Percentiles rank a stretch among this genome's conserved stretches.
These are phyloP conservation scores for Thalpophila matura DNA, from an alignment of 2,888 invertebrate species.

Conservation along the genomic window DNA sequence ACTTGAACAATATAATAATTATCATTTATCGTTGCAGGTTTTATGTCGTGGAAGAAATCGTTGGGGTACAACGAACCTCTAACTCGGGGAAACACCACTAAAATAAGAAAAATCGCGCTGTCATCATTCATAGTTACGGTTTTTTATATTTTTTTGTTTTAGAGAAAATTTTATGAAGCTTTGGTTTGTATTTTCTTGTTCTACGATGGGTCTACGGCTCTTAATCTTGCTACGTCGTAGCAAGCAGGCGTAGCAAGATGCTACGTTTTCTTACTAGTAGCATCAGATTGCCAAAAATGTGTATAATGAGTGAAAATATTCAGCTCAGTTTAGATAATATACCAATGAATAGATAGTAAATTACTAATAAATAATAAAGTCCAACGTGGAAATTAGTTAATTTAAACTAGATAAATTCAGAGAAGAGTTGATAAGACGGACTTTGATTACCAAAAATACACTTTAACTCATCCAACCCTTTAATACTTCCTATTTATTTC, in stretches of 20 bases:
- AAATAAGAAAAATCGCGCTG: constrained; percentile 49
- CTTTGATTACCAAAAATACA: too few relatives aligned
- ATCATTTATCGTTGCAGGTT: constrained; percentile 86
- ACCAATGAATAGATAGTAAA: too few relatives aligned
- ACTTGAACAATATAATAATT: constrained; percentile 91
- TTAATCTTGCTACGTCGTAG: not conserved
- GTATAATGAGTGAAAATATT: too few relatives aligned
- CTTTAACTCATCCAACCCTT: too few relatives aligned
- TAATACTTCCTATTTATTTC: too few relatives aligned
- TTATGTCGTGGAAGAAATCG: constrained; percentile 86
- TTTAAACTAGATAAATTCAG: too few relatives aligned
- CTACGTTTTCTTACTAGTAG: not conserved
- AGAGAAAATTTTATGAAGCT: constrained; percentile 25
- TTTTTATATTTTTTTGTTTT: constrained; percentile 53
- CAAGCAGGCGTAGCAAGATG: too few relatives aligned
- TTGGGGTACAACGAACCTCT: constrained; percentile 65
- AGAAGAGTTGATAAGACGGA: too few relatives aligned
- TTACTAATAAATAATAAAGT: too few relatives aligned
- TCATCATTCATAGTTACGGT: constrained; percentile 51
- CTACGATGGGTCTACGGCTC: not conserved
- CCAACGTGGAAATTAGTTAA: too few relatives aligned
- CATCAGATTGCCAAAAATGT: not conserved
- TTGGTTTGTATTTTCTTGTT: constrained; percentile 22
- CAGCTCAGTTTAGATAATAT: too few relatives aligned
- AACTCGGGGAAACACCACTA: constrained; percentile 68